Base-by-base conservation (phyloP, 2,888 invertebrate species). In the Neoaliturus tenellus region DNA sequence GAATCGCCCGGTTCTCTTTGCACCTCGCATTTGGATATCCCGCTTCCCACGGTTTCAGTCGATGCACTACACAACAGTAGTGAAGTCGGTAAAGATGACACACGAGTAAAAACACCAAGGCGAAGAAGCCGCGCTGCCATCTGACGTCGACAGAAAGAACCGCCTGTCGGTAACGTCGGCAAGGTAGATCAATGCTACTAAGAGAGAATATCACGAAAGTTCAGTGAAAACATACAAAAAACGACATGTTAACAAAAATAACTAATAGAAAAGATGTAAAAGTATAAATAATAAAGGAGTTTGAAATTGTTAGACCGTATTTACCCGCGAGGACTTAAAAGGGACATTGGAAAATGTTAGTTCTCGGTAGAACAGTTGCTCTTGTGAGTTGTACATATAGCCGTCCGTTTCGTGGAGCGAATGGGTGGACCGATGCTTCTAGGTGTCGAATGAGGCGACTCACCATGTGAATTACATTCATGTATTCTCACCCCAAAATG, bases 381-480 rank as follows among this genome's bases (percentile, higher is more conserved):
- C 5, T 62, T 23, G 10, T 62, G 28, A 28, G 31, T 62, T 28
- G 71, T 23, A 71, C 39, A 71, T 39, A 71, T n/a, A 71, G 35
- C 23, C 4, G 28, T 14, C 62, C 2, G 62, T 44, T 4, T 6
- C 12, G 12, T 4, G 23, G 14, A 10, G 10, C 17, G n/a, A 44
- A 44, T 25, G 73, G 73, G 73, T 75, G 73, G 73, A 75, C 73
- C 73, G 73, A 75, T 44, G 73, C 73, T 75, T 75, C 73, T 75
- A 75, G 73, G 73, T 75, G 73, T 75, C 73, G 44, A 75, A 75
- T 23, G 73, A 75, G 73, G 73, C 73, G 44, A 75, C 73, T 75
- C 73, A 75, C n/a, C 41, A 28, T 44, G 73, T 75, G 73, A 75
- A 75, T 44, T 75, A 75, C 73, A 44, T 75, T 44, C 41, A 62